A percentile compares a stretch with the other conserved stretches of the same genome.
These are phyloP conservation scores for Prinia subflava DNA, from an alignment of 2,113 vertebrate species.

Conservation along the genomic window DNA sequence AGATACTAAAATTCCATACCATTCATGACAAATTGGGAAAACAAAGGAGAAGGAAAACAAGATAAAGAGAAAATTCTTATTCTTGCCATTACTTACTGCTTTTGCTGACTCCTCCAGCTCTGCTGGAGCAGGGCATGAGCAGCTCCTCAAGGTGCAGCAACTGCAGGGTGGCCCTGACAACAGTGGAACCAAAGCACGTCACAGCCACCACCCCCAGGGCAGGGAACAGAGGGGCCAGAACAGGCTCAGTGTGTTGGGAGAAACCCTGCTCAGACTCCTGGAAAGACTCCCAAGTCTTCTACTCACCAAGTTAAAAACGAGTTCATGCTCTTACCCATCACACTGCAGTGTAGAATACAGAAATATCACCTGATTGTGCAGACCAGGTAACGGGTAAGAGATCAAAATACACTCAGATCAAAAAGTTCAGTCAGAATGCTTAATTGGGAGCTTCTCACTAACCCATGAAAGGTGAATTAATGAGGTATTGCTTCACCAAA, in stretches of 20 bases:
- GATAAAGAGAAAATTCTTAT: not conserved
- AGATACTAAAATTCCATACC: not conserved
- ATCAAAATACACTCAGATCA: not conserved
- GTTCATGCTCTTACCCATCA: not conserved
- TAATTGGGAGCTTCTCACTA: not conserved
- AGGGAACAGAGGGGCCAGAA: not conserved
- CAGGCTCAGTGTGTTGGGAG: not conserved
- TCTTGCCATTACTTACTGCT: not conserved
- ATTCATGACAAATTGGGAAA: not conserved
- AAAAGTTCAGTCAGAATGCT: not conserved
- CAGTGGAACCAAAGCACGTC: not conserved
- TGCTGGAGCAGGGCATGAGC: not conserved
- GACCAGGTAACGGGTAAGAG: not conserved
- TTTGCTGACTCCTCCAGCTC: not conserved
- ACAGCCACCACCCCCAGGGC: not conserved
- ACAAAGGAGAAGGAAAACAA: not conserved
- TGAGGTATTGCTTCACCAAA: not conserved
- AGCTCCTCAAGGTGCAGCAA: not conserved
- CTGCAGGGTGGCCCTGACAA: fast-evolving
- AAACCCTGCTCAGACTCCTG: not conserved
- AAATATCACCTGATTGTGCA: not conserved
- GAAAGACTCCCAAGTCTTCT: not conserved
- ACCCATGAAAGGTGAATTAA: not conserved
- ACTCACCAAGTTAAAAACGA: not conserved
- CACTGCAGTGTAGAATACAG: not conserved